A percentile compares a stretch with the other conserved stretches of the same genome.
Conservation (phyloP, 2,797 vertebrate species). For the Syngnathus acus region DNA sequence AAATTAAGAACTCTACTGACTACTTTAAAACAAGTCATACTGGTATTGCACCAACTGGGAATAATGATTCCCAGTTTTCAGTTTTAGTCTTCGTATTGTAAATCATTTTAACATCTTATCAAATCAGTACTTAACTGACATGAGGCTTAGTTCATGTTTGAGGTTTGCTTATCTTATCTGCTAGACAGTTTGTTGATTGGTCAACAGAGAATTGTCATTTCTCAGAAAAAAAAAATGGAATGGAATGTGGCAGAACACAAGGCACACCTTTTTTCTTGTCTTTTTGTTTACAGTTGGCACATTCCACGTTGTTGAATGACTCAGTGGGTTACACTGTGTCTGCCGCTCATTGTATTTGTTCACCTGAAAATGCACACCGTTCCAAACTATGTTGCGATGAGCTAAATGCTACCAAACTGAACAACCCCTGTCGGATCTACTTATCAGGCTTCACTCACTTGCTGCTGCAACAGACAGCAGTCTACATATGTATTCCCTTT, state of each 20-base stretch:
- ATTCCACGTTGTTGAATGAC: background rate
- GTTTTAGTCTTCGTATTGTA: background rate
- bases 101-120: no score
- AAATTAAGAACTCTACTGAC: background rate
- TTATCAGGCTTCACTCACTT: background rate
- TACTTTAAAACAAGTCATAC: background rate
- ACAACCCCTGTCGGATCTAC: background rate
- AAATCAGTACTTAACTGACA: no score
- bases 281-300: background rate
- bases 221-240: background rate
- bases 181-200: background rate
- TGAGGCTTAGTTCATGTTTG: no score
- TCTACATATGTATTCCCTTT: constrained; percentile 29
- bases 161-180: background rate
- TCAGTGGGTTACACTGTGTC: background rate
- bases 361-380: background rate
- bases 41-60: background rate
- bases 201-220: background rate
- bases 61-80: no score
- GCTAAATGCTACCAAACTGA: background rate
- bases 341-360: background rate
- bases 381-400: background rate
- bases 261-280: constrained; percentile 5
- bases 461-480: background rate
- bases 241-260: background rate